Percentiles rank a stretch among this genome's conserved stretches.
phyloP scores from a whole-genome alignment of 2,113 vertebrate species.

The Tragelaphus scriptus region DNA sequence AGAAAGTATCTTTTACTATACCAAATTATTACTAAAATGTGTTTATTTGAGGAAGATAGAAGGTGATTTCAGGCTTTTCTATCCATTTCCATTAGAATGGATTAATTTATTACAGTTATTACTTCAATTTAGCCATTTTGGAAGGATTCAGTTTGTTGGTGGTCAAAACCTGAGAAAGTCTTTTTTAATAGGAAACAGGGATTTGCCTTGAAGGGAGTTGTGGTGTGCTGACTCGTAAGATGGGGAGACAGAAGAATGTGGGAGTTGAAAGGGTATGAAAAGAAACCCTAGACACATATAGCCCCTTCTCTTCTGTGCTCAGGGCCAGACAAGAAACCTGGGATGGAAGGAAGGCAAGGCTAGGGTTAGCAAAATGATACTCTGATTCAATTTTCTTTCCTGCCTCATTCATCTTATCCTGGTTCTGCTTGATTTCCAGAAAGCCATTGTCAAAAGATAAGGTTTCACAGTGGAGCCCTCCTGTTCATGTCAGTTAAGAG shows the following conservation, averaged over 20 bases:
- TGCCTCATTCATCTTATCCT: conserved; percentile 27
- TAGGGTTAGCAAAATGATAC: background rate
- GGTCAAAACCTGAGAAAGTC: background rate
- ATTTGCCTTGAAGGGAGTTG: conserved; percentile 35
- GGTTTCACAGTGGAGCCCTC: conserved; percentile 1
- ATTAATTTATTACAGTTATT: background rate
- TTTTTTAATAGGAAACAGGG: conserved; percentile 47
- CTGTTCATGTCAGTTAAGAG: background rate
- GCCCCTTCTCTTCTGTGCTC: background rate
- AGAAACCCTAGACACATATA: background rate
- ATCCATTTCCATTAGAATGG: background rate
- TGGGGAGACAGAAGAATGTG: background rate
- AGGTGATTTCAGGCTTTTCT: background rate
- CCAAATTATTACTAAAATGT: conserved; percentile 2
- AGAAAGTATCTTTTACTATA: conserved; percentile 5
- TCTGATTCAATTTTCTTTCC: background rate
- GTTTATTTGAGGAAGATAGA: background rate
- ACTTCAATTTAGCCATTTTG: background rate
- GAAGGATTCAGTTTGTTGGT: background rate
- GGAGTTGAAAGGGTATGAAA: background rate
- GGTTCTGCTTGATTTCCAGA: conserved; percentile 14
- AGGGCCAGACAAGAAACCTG: background rate
- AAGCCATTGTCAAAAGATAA: background rate
- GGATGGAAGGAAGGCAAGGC: background rate
- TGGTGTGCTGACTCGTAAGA: background rate